Percentiles rank a stretch among this genome's conserved stretches.
These are phyloP conservation scores for Cyrtonyx montezumae DNA, from an alignment of 2,113 vertebrate species.

Conservation along the genomic window DNA sequence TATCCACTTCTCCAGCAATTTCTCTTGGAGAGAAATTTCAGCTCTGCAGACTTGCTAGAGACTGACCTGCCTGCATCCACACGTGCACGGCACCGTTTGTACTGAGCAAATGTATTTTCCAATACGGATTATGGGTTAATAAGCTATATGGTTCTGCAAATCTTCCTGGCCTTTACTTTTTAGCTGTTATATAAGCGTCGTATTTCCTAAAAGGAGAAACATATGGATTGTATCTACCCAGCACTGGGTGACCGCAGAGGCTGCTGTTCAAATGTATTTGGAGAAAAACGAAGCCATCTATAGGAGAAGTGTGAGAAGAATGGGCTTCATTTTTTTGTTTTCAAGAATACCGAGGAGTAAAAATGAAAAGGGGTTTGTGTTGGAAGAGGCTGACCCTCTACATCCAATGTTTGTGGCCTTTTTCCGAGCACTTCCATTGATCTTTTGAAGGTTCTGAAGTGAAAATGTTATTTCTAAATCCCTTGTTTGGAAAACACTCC, in stretches of 20 bases:
- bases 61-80: slow-evolving; percentile 70
- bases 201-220: slow-evolving; percentile 63
- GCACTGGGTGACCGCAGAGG: slow-evolving; percentile 24
- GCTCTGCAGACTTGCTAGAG: slow-evolving; percentile 85
- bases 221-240: slow-evolving; percentile 38
- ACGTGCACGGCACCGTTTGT: neutral
- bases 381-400: neutral
- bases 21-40: slow-evolving; percentile 28
- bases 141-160: slow-evolving; percentile 51
- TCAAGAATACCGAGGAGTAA: neutral
- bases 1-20: neutral
- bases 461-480: slow-evolving; percentile 8
- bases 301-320: neutral
- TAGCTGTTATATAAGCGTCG: slow-evolving; percentile 24
- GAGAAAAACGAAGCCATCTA: slow-evolving; percentile 22
- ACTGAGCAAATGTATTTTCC: slow-evolving; percentile 12
- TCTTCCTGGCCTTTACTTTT: slow-evolving; percentile 54
- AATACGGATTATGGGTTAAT: slow-evolving; percentile 51
- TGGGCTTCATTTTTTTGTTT: neutral
- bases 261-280: neutral
- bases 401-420: neutral
- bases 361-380: neutral
- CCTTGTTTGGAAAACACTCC: neutral
- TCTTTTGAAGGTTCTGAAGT: neutral
- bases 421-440: neutral